Base-by-base conservation (phyloP, 2,888 invertebrate species). In the Tiphia femorata region DNA sequence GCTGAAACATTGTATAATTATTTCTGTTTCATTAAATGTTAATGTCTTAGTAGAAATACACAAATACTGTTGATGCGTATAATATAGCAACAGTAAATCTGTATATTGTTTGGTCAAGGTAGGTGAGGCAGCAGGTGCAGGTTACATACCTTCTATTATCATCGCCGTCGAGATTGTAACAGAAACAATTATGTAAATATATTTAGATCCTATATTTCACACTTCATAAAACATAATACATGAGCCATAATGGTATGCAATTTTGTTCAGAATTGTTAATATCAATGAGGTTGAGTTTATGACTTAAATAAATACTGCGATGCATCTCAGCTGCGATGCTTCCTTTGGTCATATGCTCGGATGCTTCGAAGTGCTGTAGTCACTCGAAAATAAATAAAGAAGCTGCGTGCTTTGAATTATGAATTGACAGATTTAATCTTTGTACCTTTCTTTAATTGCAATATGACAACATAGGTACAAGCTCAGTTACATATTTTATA, bases 1-100 rank as follows among this genome's bases (percentile, higher is more conserved):
- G 70, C 43, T 66, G 58, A 44, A 63, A 70, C 61, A 70, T 70
- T 74, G 74, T 73, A 74, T 53, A 66, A 68, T 64, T 68, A 35
- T 56, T 52, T 66, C 55, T 70, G 60, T 64, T 73, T 66, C 53
- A 62, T 67, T 64, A 7, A 52, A 55, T 57, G 50, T 53, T 53
- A 58, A 61, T 58, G n/a, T n/a, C 53, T 42, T 40, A 35, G 46
- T 51, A 51, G 43, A 42, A 53, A 56, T 50, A 50, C 37, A 25
- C 41, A 17, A 59, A 44, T 44, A 59, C 38, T 41, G 46, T 51
- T 29, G 42, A 33, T 41, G 42, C 38, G 7, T 30, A 43, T 30
- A 38, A 35, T 19, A 40, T 46, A 41, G 33, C 35, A 43, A 42
- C 51, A 29, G 43, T 44, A 38, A 54, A 42, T 48, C 20, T 43